Conservation (phyloP, 1,140 invertebrate genomes). For the Drosophila miranda region DNA sequence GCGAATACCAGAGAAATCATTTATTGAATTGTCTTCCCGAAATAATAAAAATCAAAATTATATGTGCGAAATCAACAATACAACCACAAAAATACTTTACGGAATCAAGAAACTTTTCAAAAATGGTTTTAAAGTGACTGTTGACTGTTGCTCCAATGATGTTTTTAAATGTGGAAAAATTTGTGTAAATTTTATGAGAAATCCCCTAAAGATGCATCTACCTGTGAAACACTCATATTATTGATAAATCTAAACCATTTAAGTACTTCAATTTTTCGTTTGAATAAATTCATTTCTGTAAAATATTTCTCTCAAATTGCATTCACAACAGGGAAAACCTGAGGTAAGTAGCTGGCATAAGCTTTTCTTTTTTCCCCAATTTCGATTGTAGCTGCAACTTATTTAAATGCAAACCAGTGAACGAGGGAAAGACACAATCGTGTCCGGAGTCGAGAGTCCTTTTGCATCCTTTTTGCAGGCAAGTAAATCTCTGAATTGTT, state of each 20-base stretch:
- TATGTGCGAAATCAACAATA: no score
- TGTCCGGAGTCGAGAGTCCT: conserved; percentile 12
- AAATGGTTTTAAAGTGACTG: no score
- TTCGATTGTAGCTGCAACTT: conserved; percentile 34
- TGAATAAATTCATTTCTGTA: conserved; percentile 11
- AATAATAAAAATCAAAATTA: conserved; percentile 25
- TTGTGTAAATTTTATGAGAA: no score
- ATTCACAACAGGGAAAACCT: conserved; percentile 6
- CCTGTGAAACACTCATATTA: conserved; percentile 17
- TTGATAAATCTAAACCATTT: not conserved
- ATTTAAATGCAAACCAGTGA: conserved; percentile 67
- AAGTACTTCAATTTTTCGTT: conserved; percentile 11
- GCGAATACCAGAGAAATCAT: conserved; percentile 29
- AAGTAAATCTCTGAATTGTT: conserved; percentile 43
- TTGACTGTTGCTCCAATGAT: no score
- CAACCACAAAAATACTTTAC: no score
- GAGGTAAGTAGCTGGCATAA: conserved; percentile 49
- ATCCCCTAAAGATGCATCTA: not conserved
- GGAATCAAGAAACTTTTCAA: no score
- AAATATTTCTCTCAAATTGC: conserved; percentile 11
- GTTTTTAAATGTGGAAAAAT: no score
- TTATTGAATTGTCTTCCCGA: conserved; percentile 51
- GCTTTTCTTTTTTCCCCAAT: conserved; percentile 14
- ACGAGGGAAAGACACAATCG: conserved; percentile 19
- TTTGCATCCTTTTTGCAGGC: conserved; percentile 12